Conservation (phyloP, 2,113 vertebrate genomes). For the Tylochromis polylepis region DNA sequence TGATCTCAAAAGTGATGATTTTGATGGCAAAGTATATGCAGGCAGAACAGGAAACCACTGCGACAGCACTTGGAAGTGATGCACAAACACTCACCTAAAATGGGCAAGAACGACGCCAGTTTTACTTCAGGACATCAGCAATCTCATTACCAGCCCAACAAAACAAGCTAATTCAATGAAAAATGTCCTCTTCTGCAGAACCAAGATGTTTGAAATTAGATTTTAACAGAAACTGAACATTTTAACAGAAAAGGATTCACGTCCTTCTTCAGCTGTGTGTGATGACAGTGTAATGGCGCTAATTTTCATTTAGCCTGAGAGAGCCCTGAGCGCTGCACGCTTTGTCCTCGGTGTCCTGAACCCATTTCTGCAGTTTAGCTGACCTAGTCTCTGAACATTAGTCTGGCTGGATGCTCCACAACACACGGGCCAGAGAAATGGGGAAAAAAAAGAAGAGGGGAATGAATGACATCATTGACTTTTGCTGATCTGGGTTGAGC, state of each 20-base stretch:
- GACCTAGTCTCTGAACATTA: constrained; percentile 64
- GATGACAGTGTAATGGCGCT: constrained; percentile 13
- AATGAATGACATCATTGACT: constrained; percentile 62
- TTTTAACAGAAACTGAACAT: not conserved
- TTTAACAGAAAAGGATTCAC: not conserved
- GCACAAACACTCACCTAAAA: not conserved
- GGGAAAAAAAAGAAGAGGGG: not conserved
- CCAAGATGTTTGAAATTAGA: constrained; percentile 11
- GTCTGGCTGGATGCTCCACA: constrained; percentile 57
- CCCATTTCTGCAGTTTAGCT: constrained; percentile 53
- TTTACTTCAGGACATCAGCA: not conserved
- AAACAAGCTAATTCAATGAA: constrained; percentile 15
- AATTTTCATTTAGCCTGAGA: constrained; percentile 43
- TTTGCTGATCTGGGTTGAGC: constrained; percentile 29
- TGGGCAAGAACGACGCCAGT: not conserved
- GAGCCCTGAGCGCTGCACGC: constrained; percentile 27
- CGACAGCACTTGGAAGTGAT: not conserved
- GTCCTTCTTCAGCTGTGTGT: not conserved
- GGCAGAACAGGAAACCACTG: not conserved
- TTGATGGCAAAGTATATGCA: not conserved
- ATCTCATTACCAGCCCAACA: not conserved
- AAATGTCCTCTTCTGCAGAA: not conserved
- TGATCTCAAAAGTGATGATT: not conserved
- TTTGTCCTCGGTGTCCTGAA: constrained; percentile 49
- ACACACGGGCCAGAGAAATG: constrained; percentile 24